Conservation (phyloP, 2,113 vertebrate genomes). For the Oreochromis aureus region DNA sequence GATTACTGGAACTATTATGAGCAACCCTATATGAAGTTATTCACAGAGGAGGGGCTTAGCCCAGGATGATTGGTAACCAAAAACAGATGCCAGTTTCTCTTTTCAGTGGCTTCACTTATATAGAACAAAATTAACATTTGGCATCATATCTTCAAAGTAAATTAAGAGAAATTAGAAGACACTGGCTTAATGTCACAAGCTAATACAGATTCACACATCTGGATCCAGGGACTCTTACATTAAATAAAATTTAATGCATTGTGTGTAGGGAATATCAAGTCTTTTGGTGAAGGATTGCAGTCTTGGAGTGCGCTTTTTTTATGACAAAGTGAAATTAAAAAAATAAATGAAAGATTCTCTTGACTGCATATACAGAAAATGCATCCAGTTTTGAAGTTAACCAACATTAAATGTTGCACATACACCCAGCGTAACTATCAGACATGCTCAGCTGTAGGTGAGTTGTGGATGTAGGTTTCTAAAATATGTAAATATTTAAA, state of each 20-base stretch:
- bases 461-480: neutral
- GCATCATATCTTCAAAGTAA: neutral
- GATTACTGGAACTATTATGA: neutral
- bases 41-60: neutral
- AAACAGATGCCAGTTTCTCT: neutral
- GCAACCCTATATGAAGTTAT: neutral
- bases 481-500: neutral
- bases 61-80: neutral
- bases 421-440: neutral
- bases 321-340: neutral
- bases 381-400: neutral
- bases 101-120: neutral
- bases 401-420: neutral
- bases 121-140: neutral
- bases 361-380: neutral
- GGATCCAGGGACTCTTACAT: neutral
- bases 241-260: neutral
- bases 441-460: neutral
- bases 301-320: rapidly evolving
- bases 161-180: neutral
- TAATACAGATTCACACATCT: neutral
- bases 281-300: neutral
- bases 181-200: neutral
- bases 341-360: neutral
- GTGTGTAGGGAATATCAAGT: neutral